Percentiles rank a stretch among this genome's conserved stretches.
These are phyloP conservation scores for Drosophila algonquin DNA, from an alignment of 2,888 invertebrate species.

Conservation along the genomic window DNA sequence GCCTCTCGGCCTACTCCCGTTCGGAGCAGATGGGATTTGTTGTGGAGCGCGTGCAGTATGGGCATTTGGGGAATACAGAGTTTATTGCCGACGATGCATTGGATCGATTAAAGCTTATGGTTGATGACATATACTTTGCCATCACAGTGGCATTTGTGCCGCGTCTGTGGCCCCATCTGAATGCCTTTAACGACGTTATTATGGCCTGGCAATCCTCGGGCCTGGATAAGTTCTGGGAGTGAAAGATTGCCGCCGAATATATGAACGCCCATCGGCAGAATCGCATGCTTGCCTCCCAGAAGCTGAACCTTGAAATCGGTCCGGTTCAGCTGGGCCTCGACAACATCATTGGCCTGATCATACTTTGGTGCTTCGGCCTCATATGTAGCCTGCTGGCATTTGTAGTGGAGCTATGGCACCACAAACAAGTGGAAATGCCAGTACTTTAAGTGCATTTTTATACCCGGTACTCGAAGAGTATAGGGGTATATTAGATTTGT, in stretches of 20 bases:
- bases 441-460: neutral
- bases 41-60: conserved; percentile 87
- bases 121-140: conserved; percentile 88
- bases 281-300: conserved; percentile 65
- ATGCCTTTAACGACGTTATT: conserved; percentile 85
- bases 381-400: conserved; percentile 64
- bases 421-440: neutral
- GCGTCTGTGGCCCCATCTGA: conserved; percentile 87
- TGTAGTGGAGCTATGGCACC: conserved; percentile 55
- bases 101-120: conserved; percentile 86
- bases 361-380: conserved; percentile 76
- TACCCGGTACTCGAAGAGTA: too few species aligned
- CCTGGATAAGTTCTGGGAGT: conserved; percentile 87
- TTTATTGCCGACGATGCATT: conserved; percentile 87
- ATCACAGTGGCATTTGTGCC: conserved; percentile 86
- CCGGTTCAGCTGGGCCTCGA: conserved; percentile 69
- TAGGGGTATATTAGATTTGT: too few species aligned
- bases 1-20: conserved; percentile 83
- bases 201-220: conserved; percentile 87
- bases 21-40: conserved; percentile 86
- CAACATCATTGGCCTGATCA: conserved; percentile 76
- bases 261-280: conserved; percentile 72
- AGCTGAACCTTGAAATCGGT: conserved; percentile 60
- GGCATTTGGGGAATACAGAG: conserved; percentile 87
- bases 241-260: conserved; percentile 74